phyloP scores from a whole-genome alignment of 2,797 vertebrate species.

The Pristis pectinata region DNA sequence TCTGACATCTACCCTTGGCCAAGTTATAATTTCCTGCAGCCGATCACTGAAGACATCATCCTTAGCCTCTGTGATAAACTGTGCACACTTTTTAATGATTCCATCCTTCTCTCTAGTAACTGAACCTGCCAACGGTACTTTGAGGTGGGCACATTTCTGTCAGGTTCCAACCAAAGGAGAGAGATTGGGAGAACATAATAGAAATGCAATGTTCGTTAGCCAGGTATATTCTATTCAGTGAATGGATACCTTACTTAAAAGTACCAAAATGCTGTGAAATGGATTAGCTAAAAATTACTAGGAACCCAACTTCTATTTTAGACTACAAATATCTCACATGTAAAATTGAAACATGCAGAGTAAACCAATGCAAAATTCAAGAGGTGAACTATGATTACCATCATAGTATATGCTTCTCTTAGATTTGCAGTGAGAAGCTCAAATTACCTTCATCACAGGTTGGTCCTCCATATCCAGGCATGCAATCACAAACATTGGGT shows the following conservation, averaged over 20 bases:
- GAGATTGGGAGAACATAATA: not conserved
- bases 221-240: not conserved
- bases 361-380: not conserved
- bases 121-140: not conserved
- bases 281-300: not conserved
- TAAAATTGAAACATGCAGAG: not conserved
- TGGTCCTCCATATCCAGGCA: constrained; percentile 63
- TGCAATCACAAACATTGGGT: constrained; percentile 72
- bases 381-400: not conserved
- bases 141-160: not conserved
- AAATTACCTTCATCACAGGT: constrained; percentile 75
- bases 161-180: not conserved
- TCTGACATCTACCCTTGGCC: not conserved
- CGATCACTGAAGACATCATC: not conserved
- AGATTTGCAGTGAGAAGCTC: not conserved
- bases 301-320: not conserved
- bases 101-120: not conserved
- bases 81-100: not conserved
- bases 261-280: not conserved
- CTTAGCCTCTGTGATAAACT: not conserved
- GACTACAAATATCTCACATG: not conserved
- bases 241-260: not conserved
- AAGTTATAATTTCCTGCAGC: not conserved
- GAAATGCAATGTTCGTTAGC: not conserved
- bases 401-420: not conserved